Evolutionary conservation across 1,140 invertebrate genomes (phyloP).

Genomic region (Agrilus planipennis): DNA sequence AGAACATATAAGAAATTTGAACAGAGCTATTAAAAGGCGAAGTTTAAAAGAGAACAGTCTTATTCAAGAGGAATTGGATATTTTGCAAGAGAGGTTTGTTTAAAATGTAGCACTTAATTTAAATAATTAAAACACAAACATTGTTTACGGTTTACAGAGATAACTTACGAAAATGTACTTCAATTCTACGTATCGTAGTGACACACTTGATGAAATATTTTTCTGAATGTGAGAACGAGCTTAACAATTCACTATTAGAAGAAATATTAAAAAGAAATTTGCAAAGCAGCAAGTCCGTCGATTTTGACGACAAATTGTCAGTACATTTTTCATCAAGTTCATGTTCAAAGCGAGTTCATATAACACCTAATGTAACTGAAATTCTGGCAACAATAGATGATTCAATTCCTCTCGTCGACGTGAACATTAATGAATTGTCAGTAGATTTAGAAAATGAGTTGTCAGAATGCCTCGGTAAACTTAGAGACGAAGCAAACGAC

Average conservation of each 20-base stretch:
- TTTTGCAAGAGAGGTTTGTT: constrained; percentile 25
- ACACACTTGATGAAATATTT: constrained; percentile 58
- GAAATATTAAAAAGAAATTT: constrained; percentile 41
- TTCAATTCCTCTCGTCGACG: constrained; percentile 28
- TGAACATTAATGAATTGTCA: constrained; percentile 47
- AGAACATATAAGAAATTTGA: constrained; percentile 38
- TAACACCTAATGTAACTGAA: constrained; percentile 52
- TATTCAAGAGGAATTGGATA: constrained; percentile 18
- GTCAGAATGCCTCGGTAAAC: constrained; percentile 47
- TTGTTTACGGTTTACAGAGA: constrained; percentile 41
- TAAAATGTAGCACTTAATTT: no score
- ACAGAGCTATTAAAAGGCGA: constrained; percentile 28
- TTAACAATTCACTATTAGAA: constrained; percentile 58
- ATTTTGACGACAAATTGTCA: constrained; percentile 15
- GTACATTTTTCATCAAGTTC: not conserved
- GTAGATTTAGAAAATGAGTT: constrained; percentile 46
- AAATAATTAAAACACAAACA: no score
- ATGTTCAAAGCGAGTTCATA: constrained; percentile 51
- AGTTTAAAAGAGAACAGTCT: constrained; percentile 19
- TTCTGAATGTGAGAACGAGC: constrained; percentile 59
- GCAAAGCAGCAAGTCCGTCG: constrained; percentile 22
- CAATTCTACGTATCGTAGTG: constrained; percentile 45
- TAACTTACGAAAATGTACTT: constrained; percentile 42
- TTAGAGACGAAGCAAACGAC: constrained; percentile 53
- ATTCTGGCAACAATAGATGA: constrained; percentile 40